Base-by-base conservation (phyloP, 2,113 vertebrate species). In the Tricholaema leucomelas region DNA sequence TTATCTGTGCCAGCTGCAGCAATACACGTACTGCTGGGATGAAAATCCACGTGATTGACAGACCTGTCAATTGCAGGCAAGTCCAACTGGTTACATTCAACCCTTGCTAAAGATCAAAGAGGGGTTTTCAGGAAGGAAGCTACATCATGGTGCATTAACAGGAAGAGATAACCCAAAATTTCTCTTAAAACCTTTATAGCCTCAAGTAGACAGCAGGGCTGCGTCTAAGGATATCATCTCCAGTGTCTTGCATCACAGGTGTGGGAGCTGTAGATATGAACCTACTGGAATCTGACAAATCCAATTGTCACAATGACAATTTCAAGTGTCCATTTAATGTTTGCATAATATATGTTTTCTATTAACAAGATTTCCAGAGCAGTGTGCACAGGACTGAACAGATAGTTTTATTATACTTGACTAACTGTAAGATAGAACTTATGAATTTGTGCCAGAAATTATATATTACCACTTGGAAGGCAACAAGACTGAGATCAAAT, bases 21-120 rank as follows among this genome's bases (percentile, higher is more conserved):
- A 8, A 99, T 97, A 88, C 98, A 99, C 0, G 98, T 98, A 8
- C 99, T 99, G 17, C 98, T 98, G 38, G 99, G 99, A 79, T 99
- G 99, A 88, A 99, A 99, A 81, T 99, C 99, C 90, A 98, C 98
- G 2, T 97, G 96, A 87, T 97, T 99, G 90, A 99, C 98, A 93
- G 98, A 99, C 72, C 99, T 99, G 95, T 6, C 92, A 93, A 69
- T 12, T 9, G 59, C 72, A 94, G 74, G 33, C 58, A 77, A 70
- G 63, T 13, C 16, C n/a, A 40, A 13, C 2, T 20, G n/a, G 40
- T 92, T 8, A 82, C 8, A 4, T 12, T 19, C 46, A 44, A 3
- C 40, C 73, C 67, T 17, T 35, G 24, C 16, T 46, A 9, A 73
- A 69, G 64, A 56, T 14, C 42, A 70, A 42, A 85, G 48, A 21